Evolutionary conservation across 2,113 vertebrate species (phyloP).

Genomic region (Anarrhichthys ocellatus): DNA sequence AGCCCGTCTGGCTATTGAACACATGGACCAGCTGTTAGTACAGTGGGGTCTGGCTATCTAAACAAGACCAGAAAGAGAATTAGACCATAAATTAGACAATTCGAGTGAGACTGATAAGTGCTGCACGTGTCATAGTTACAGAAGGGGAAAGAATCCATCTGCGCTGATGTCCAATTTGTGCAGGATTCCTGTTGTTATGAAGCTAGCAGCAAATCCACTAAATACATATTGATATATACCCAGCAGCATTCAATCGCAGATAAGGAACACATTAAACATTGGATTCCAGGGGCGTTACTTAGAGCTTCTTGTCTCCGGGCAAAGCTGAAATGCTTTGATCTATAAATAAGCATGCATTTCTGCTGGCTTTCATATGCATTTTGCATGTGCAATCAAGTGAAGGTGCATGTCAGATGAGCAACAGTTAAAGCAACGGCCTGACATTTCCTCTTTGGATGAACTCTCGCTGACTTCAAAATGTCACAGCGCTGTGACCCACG

Average conservation of each 20-base stretch:
- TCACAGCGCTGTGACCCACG: constrained; percentile 48
- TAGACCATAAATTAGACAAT: neutral
- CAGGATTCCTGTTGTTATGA: constrained; percentile 36
- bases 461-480: constrained; percentile 70
- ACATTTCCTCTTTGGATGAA: constrained; percentile 74
- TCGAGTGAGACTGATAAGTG: constrained; percentile 13
- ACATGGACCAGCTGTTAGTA: constrained; percentile 15
- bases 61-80: constrained; percentile 16
- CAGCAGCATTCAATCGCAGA: constrained; percentile 27
- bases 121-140: constrained; percentile 37
- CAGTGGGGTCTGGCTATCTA: neutral
- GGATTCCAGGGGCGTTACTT: constrained; percentile 21
- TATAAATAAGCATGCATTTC: constrained; percentile 11
- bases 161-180: constrained; percentile 42
- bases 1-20: constrained; percentile 3
- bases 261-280: constrained; percentile 61
- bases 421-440: constrained; percentile 63
- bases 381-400: constrained; percentile 22
- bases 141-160: constrained; percentile 31
- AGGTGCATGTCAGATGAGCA: constrained; percentile 41
- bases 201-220: constrained; percentile 36
- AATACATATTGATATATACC: constrained; percentile 59
- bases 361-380: neutral
- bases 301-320: constrained; percentile 44
- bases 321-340: constrained; percentile 26